Conservation (phyloP, 2,797 vertebrate genomes). For the Agapornis canus region DNA sequence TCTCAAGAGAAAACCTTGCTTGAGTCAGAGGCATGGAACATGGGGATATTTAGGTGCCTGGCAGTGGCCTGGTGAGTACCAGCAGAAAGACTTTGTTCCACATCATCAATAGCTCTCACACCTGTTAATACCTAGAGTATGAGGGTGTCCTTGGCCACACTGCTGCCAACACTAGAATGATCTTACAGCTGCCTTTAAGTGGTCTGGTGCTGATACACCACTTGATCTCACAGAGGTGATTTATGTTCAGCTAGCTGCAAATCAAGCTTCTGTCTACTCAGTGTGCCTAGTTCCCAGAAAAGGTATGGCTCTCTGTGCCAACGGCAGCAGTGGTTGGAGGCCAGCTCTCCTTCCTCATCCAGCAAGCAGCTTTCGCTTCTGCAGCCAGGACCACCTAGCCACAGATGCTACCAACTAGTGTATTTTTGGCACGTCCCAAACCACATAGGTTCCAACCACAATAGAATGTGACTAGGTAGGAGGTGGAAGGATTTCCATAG, state of each 20-base stretch:
- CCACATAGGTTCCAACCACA: not conserved
- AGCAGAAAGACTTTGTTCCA: not conserved
- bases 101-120: not conserved
- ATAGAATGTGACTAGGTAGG: not conserved
- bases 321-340: not conserved
- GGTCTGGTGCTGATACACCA: not conserved
- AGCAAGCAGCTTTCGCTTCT: not conserved
- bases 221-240: not conserved
- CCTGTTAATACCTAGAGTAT: not conserved
- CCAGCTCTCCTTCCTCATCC: not conserved
- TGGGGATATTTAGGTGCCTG: not conserved
- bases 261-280: not conserved
- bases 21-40: not conserved
- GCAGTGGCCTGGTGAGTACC: not conserved
- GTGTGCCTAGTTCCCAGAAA: not conserved
- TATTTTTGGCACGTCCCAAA: not conserved
- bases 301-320: not conserved
- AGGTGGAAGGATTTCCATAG: not conserved
- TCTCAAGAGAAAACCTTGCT: not conserved
- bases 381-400: constrained; percentile 38
- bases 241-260: constrained; percentile 3
- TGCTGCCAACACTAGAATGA: not conserved
- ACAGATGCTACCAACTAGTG: not conserved
- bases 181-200: not conserved
- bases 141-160: not conserved